Evolutionary conservation across 1,140 invertebrate species (phyloP).

Genomic region (Halyomorpha halys): DNA sequence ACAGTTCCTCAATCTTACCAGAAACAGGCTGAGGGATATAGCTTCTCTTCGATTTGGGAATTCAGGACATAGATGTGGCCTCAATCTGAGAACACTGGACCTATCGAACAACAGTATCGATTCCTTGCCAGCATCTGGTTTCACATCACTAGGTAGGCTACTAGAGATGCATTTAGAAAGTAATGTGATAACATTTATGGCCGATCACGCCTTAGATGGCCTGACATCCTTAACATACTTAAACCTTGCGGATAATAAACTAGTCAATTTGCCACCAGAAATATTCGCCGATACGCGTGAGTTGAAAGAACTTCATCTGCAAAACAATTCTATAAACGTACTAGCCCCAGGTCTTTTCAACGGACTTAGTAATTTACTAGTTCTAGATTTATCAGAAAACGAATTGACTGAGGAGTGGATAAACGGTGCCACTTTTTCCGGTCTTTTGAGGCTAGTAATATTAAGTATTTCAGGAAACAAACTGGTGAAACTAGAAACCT

Average conservation of each 20-base stretch:
- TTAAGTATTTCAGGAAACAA: conserved; percentile 73
- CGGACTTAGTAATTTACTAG: conserved; percentile 65
- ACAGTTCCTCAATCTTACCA: conserved; percentile 66
- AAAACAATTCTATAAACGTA: conserved; percentile 78
- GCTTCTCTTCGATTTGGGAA: conserved; percentile 56
- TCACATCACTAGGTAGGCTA: conserved; percentile 56
- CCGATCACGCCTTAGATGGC: conserved; percentile 70
- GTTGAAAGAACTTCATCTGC: conserved; percentile 69
- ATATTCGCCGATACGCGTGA: conserved; percentile 69
- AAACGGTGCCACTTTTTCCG: conserved; percentile 73
- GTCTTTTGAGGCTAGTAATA: conserved; percentile 65
- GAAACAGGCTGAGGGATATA: conserved; percentile 68
- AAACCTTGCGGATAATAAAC: conserved; percentile 68
- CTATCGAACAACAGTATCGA: conserved; percentile 74
- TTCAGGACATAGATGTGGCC: conserved; percentile 54
- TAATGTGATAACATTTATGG: conserved; percentile 62
- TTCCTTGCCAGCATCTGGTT: conserved; percentile 58
- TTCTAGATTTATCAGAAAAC: conserved; percentile 76
- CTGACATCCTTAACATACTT: conserved; percentile 62
- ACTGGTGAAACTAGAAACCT: conserved; percentile 63
- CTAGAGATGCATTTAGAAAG: conserved; percentile 53
- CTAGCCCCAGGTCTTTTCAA: conserved; percentile 74
- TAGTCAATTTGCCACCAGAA: conserved; percentile 69
- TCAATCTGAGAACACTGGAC: conserved; percentile 62
- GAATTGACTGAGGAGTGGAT: conserved; percentile 78